Base-by-base conservation (phyloP, 2,888 invertebrate species). In the Platycheirus rosarum region DNA sequence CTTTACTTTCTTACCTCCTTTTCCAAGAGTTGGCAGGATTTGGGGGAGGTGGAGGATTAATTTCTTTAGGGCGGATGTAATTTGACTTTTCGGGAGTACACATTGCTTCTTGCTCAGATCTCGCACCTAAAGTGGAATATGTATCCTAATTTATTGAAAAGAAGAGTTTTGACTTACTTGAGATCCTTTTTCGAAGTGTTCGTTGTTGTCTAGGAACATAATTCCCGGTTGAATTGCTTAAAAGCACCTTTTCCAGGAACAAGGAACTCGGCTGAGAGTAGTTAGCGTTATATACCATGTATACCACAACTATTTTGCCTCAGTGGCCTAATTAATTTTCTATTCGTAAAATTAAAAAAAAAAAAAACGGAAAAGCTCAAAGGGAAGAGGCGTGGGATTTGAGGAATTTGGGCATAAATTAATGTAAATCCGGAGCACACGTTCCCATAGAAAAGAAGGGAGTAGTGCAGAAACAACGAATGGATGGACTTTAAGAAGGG, bases 321-420 rank as follows among this genome's bases (percentile, higher is more conserved):
- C 63, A 82, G 68, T 82, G 82, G 62, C 77, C 82, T 82, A 82
- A 82, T 82, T 82, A 82, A 82, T 77, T 82, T 82, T 77, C 77
- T 82, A 76, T 77, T 82, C 82, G 71, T 71, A 44, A 77, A 77
- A 71, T 76, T 82, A 23, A 23, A 23, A 23, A 23, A 23, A 23
- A 23, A 23, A 23, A 23, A 23, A 23, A 53, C 57, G 60, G 65
- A 49, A 48, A 20, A 53, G 53, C 71, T 66, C 26, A 65, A 20
- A 18, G 35, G 55, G 20, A 14, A 46, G 20, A 40, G 57, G 63
- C 55, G 57, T 76, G 57, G 75, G 14, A 62, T 62, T 44, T 68
- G 49, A 46, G 13, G 55, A 57, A 63, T 63, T 55, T 55, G 48
- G 46, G 71, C 66, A 71, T 73, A 77, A 82, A 77, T 82, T 71